Evolutionary conservation across 2,797 vertebrate species (phyloP).

Genomic region (Anguilla megastoma): DNA sequence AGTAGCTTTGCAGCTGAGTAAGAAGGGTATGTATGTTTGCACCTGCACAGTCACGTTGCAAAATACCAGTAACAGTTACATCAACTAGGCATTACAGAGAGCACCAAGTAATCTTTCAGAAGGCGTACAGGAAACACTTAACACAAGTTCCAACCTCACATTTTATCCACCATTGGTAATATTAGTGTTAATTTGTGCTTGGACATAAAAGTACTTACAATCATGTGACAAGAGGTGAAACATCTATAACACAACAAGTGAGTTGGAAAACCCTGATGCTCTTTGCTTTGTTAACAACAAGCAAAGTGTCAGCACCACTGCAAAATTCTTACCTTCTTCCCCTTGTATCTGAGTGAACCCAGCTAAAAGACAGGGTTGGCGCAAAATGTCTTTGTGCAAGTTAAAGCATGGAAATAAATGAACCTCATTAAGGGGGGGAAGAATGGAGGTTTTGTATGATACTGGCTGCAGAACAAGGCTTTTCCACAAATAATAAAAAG

Average conservation of each 20-base stretch:
- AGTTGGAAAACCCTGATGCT: neutral
- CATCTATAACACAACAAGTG: neutral
- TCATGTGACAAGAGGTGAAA: neutral
- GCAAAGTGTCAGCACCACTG: neutral
- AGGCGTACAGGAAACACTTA: neutral
- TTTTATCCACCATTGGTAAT: neutral
- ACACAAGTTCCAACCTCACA: neutral
- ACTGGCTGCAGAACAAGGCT: conserved; percentile 25
- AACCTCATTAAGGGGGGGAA: conserved; percentile 30
- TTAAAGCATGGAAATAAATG: conserved; percentile 31
- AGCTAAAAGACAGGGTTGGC: conserved; percentile 21
- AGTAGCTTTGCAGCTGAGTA: neutral
- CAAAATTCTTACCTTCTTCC: conserved; percentile 26
- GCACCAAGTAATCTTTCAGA: neutral
- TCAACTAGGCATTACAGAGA: neutral
- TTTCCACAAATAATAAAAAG: conserved; percentile 24
- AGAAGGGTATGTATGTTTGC: neutral
- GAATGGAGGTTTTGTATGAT: conserved; percentile 30
- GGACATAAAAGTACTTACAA: neutral
- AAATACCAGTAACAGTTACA: neutral
- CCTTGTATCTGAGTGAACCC: neutral
- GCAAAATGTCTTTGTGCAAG: conserved; percentile 28
- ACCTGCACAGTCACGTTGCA: neutral
- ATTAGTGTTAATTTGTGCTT: neutral
- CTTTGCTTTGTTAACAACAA: neutral